Evolutionary conservation across 2,797 vertebrate genomes (phyloP).

Genomic region (Hydrophis major): DNA sequence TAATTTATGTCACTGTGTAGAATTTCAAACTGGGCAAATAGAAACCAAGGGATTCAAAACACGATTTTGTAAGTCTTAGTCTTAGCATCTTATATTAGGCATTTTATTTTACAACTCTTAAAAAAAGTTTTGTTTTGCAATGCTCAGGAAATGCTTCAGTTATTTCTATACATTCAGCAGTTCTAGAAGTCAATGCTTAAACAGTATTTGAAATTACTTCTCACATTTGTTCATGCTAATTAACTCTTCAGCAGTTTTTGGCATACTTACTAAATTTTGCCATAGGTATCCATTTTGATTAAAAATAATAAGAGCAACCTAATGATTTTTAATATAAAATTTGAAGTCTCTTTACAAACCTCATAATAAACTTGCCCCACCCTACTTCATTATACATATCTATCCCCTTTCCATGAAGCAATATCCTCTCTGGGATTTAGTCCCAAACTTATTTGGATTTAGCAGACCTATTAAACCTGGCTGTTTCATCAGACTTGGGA

Average conservation of each 20-base stretch:
- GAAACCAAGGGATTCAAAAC: background rate
- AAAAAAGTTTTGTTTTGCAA: background rate
- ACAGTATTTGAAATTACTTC: background rate
- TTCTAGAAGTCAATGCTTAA: background rate
- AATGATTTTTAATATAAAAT: background rate
- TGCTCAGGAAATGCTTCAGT: background rate
- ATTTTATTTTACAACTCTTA: background rate
- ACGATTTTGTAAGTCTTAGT: background rate
- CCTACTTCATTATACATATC: background rate
- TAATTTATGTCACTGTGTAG: background rate
- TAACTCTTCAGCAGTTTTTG: background rate
- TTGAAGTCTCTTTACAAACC: background rate
- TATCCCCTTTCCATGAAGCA: background rate
- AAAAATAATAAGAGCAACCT: background rate
- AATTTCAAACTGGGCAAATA: background rate
- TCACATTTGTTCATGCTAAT: background rate
- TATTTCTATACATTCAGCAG: constrained; percentile 13
- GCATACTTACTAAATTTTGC: background rate
- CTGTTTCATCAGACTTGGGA: background rate
- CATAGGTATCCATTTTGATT: background rate
- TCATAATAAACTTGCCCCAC: background rate
- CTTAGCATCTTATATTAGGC: background rate
- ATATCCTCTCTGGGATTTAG: background rate
- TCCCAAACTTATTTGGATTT: background rate
- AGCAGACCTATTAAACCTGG: background rate